Base-by-base conservation (phyloP, 2,113 vertebrate genomes). In the Amphiprion ocellaris region DNA sequence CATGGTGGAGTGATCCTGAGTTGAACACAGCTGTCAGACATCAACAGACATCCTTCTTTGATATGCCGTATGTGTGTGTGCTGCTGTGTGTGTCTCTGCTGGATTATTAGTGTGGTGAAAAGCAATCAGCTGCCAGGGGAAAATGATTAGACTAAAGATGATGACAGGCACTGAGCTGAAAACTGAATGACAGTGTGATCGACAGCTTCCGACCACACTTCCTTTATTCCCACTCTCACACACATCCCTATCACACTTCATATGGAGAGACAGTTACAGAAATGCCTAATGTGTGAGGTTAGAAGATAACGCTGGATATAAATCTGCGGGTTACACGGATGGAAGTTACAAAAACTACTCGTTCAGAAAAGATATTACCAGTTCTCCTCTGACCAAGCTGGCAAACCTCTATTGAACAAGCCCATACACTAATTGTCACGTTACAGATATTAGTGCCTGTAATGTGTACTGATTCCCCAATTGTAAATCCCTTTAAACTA, bases 11-110 rank as follows among this genome's bases (percentile, higher is more conserved):
- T 65, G 86, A 88, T 90, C 76, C 39, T 26, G 71, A 86, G 77
- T 75, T 47, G 69, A 86, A 78, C 70, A 63, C 89, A 90, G 90
- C 89, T 93, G 92, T 90, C 90, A 93, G 58, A 74, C 83, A 59
- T 89, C 87, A 86, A 67, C 71, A 88, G 62, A 78, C 79, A 74
- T 79, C 73, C 83, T 68, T 82, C 71, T 84, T 84, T 82, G 75
- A 84, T 83, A 78, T 41, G 74, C 41, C 44, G 5, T 56, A 50
- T 77, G 70, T 52, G 28, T 69, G 14, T 76, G 61, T 52, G 53
- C 50, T 14, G 10, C 55, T 23, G 56, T 50, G 53, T 55, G 44
- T 65, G 23, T 69, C 24, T 82, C 53, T 76, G 54, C 24, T 67
- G 76, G 72, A 82, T 81, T 85, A 83, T 88, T 83, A 82, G 83